phyloP scores from a whole-genome alignment of 2,888 invertebrate species.

The Diabrotica balteata region DNA sequence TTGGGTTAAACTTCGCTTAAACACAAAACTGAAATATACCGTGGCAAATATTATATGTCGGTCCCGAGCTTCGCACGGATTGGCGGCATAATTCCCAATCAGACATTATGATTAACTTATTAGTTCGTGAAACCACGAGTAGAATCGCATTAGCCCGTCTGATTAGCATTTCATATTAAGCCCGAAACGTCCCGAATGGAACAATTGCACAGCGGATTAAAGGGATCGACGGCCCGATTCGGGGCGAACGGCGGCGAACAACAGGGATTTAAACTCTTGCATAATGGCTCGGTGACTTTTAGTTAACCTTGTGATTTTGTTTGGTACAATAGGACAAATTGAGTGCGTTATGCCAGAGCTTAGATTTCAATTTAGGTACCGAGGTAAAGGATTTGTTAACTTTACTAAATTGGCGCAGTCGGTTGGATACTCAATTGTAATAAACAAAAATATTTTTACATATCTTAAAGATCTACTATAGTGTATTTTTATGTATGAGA shows the following conservation, averaged over 20 bases:
- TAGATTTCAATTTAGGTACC: neutral
- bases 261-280: slow-evolving; percentile 10
- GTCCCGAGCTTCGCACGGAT: slow-evolving; percentile 9
- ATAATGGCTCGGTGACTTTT: slow-evolving; percentile 18
- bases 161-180: slow-evolving; percentile 41
- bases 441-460: no score
- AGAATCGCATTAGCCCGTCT: slow-evolving; percentile 40
- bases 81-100: slow-evolving; percentile 38
- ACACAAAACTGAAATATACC: no score
- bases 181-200: slow-evolving; percentile 37
- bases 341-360: slow-evolving; percentile 2
- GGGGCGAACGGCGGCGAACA: neutral
- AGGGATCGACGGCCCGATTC: slow-evolving; percentile 10
- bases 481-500: no score
- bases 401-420: slow-evolving; percentile 3
- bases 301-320: slow-evolving; percentile 14
- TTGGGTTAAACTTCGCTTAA: no score
- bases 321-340: slow-evolving; percentile 5
- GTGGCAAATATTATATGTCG: slow-evolving; percentile 9
- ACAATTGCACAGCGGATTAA: slow-evolving; percentile 41
- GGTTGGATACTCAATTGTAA: neutral
- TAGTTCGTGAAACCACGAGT: slow-evolving; percentile 38
- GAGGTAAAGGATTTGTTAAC: neutral
- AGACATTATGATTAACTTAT: slow-evolving; percentile 41
- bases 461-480: no score